phyloP scores from a whole-genome alignment of 2,797 vertebrate species.

The Hypotaenidia okinawae region DNA sequence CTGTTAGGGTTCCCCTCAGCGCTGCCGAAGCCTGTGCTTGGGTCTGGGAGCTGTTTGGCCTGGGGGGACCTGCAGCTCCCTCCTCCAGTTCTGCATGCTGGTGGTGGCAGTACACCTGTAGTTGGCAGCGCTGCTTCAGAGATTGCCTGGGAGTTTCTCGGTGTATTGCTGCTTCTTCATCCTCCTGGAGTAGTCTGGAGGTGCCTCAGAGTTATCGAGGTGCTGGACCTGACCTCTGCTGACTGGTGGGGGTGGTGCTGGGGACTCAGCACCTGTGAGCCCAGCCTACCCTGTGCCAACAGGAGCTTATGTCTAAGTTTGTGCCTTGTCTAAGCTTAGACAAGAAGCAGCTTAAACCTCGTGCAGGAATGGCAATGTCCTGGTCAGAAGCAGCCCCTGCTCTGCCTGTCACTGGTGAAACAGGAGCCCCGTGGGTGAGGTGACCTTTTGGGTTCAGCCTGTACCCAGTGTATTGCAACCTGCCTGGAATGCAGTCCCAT shows the following conservation, averaged over 20 bases:
- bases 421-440: neutral
- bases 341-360: neutral
- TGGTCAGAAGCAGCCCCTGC: neutral
- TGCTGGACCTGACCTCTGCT: neutral
- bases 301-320: neutral
- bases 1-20: neutral
- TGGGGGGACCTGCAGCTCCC: neutral
- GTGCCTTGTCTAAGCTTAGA: neutral
- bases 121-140: neutral
- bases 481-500: neutral
- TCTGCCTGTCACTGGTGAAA: neutral
- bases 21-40: neutral
- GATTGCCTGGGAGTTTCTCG: neutral
- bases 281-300: neutral
- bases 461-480: neutral
- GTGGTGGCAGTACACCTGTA: neutral
- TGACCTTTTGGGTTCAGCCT: neutral
- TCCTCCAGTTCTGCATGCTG: neutral
- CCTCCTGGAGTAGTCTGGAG: too few species aligned
- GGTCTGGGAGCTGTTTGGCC: neutral
- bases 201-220: neutral
- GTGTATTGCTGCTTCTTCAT: neutral
- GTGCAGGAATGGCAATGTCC: fast-evolving
- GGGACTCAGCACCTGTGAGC: neutral
- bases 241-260: fast-evolving